phyloP scores from a whole-genome alignment of 2,888 invertebrate genomes.

The Eristalis pertinax region DNA sequence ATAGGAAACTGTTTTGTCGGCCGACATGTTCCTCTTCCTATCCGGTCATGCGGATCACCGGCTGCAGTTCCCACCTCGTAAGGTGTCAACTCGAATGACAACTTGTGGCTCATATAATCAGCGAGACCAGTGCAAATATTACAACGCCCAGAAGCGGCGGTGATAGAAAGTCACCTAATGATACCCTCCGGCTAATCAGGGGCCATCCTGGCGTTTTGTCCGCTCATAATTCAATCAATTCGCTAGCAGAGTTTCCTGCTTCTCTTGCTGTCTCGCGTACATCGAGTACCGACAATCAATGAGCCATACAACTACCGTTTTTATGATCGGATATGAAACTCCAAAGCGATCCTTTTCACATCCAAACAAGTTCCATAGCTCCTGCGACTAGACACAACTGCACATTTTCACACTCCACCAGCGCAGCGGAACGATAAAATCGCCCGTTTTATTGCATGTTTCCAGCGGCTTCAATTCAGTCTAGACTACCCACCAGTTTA shows the following conservation, averaged over 20 bases:
- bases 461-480: slow-evolving; percentile 27
- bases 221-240: neutral
- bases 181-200: neutral
- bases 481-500: slow-evolving; percentile 63
- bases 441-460: slow-evolving; percentile 44
- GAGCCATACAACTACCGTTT: slow-evolving; percentile 56
- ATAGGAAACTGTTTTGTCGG: neutral
- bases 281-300: slow-evolving; percentile 45
- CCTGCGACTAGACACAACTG: slow-evolving; percentile 52
- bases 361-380: slow-evolving; percentile 48
- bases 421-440: slow-evolving; percentile 46
- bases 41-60: neutral
- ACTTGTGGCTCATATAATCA: neutral
- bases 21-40: neutral
- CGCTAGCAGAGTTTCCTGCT: neutral
- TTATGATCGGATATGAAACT: slow-evolving; percentile 66
- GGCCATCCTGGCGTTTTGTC: neutral
- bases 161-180: neutral
- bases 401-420: slow-evolving; percentile 18
- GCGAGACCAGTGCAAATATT: slow-evolving; percentile 13
- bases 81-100: neutral
- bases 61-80: neutral
- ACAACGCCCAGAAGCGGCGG: slow-evolving; percentile 29
- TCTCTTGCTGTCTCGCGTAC: slow-evolving; percentile 17
- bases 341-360: slow-evolving; percentile 8